Base-by-base conservation (phyloP, 2,888 invertebrate genomes). In the Xanthorhoe designata region DNA sequence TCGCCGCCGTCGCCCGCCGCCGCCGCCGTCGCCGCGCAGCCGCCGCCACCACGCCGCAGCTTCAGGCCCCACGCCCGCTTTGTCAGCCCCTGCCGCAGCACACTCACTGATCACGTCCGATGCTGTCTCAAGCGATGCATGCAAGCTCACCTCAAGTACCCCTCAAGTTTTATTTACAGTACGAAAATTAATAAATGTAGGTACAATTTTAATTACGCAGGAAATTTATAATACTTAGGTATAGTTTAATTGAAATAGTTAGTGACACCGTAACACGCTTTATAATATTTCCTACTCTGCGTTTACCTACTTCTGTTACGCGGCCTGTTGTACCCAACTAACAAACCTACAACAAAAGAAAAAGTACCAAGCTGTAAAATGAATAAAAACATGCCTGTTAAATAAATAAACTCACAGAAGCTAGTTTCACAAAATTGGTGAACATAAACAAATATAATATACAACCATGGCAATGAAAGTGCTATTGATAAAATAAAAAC, bases 301-400 rank as follows among this genome's bases (percentile, higher is more conserved):
- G 9, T 35, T 32, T 47, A 56, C n/a, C 1, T 17, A 32, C 19
- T 58, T 35, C 13, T 35, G 32, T 42, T 42, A 58, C 24, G 29
- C 42, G 54, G 32, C 49, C 57, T 45, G 42, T 17, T 17, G 15
- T 35, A 63, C 45, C 55, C 51, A 35, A 47, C 7, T 86, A 91
- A 87, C 85, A 88, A 86, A 91, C 92, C 92, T 92, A 92, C 86
- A 92, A 92, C 91, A 92, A 91, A 91, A 90, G 87, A 90, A 87
- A 91, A 85, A 87, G 72, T 85, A 76, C 87, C 70, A 89, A 91
- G 89, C 89, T 35, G 85, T 90, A 61, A 42, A 59, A 59, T 88
- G 87, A 85, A 82, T 84, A 82, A 77, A 70, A 71, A 75, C 89
- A 90, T 90, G 90, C 90, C 13, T 24, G 18, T 29, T 24, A 29